phyloP scores from a whole-genome alignment of 2,113 vertebrate species.

The Nannospalax galili region DNA sequence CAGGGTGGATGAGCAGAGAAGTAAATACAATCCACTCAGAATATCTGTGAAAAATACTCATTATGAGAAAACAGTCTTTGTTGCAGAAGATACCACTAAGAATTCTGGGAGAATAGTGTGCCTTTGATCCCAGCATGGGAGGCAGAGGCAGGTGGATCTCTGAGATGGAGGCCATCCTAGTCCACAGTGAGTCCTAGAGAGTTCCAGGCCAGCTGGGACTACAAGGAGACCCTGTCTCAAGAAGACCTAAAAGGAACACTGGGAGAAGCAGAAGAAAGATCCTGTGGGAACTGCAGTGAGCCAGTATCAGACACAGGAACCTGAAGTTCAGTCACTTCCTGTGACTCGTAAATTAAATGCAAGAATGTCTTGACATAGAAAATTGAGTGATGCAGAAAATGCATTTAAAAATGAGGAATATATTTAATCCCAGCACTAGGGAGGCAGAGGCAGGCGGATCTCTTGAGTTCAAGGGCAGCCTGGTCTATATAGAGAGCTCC shows the following conservation, averaged over 20 bases:
- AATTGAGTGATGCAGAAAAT: neutral
- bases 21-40: neutral
- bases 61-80: neutral
- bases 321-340: neutral
- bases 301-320: neutral
- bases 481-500: no score
- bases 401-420: neutral
- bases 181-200: no score
- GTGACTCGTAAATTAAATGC: neutral
- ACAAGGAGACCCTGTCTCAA: no score
- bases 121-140: no score
- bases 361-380: neutral
- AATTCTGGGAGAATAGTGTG: no score
- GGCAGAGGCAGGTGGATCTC: no score
- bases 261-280: neutral
- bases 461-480: no score
- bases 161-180: no score
- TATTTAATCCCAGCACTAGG: neutral
- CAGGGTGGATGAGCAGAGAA: neutral
- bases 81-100: conserved; percentile 2
- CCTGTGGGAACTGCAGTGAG: no score
- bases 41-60: neutral
- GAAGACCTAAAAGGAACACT: neutral
- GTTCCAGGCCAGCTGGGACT: no score
- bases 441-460: no score